Evolutionary conservation across 2,797 vertebrate genomes (phyloP), one percentile per base, ranked within the genome.

Genomic region (Vultur gryphus): DNA sequence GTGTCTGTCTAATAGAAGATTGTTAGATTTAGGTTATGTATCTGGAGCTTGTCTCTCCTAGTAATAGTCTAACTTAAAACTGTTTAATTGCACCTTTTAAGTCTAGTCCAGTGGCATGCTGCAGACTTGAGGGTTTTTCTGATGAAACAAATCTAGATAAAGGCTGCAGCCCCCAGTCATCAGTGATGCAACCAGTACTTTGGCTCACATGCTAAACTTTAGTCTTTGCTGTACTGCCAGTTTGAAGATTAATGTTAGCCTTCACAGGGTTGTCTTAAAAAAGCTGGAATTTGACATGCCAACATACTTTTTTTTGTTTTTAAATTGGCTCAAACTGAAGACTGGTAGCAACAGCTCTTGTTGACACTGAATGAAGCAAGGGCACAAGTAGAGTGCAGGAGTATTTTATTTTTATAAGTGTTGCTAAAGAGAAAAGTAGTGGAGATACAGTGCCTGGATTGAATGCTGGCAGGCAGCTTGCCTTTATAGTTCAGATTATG

Each of bases 31-130:
- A 59, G 75, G 82, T 91, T 92, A 43, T 46, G 5, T 51, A 73
- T 83, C 59, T 94, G 61, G 55, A 89, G 82, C 82, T 87, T 77
- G 78, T 72, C 17, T 84, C 59, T 96, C 49, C 83, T 94, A 92
- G 85, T 49, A 76, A 83, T 33, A 94, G 70, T 66, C 55, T 67
- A 58, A 35, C 33, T 61, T 39, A 35, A 69, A 69, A 49, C 29
- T 69, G 41, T 62, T 95, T 78, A 61, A 35, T 69, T 84, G 75
- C 33, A 58, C 23, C 11, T 35, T 81, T 75, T 51, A 58, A 87
- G 71, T 66, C 31, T 7, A 25, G 37, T 51, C n/a, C 49, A 54
- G 69, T 21, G 62, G 21, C 5, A 1, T 26, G 13, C 65, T 84
- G 54, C 73, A 65, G 67, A 20, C 28, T 84, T 48, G 8, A 64